These are phyloP conservation scores for Indicator indicator DNA, from an alignment of 2,113 vertebrate genomes.

Conservation along the genomic window DNA sequence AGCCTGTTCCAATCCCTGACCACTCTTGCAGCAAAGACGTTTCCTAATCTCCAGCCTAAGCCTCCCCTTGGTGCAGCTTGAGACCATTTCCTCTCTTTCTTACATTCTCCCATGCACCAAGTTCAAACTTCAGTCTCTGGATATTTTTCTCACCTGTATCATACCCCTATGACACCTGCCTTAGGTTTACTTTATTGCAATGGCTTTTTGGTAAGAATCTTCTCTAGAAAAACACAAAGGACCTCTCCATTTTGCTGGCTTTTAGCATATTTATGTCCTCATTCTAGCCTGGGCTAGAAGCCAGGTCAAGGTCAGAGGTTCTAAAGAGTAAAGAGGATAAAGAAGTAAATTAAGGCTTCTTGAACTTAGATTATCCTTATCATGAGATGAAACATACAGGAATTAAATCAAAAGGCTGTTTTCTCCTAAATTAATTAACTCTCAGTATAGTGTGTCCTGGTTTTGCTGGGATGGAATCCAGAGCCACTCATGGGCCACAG, in stretches of 20 bases:
- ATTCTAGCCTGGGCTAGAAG: background rate
- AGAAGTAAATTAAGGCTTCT: background rate
- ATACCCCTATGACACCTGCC: background rate
- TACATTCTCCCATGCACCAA: background rate
- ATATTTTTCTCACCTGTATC: background rate
- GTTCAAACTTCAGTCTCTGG: background rate
- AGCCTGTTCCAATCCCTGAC: no score
- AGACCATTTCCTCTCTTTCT: background rate
- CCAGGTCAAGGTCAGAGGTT: background rate
- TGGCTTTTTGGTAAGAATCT: rapidly evolving
- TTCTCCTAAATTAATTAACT: background rate
- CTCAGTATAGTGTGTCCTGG: no score
- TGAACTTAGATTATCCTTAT: background rate
- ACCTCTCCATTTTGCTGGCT: background rate
- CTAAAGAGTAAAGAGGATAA: background rate
- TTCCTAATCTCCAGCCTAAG: no score
- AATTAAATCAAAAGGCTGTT: background rate
- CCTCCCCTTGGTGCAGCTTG: no score
- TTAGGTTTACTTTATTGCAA: background rate
- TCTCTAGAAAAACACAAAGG: background rate
- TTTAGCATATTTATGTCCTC: background rate
- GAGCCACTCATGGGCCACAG: background rate
- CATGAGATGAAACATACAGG: rapidly evolving
- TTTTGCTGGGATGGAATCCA: background rate
- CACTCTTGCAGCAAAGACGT: no score